phyloP scores from a whole-genome alignment of 2,888 invertebrate species.

The Camponotus fellah region DNA sequence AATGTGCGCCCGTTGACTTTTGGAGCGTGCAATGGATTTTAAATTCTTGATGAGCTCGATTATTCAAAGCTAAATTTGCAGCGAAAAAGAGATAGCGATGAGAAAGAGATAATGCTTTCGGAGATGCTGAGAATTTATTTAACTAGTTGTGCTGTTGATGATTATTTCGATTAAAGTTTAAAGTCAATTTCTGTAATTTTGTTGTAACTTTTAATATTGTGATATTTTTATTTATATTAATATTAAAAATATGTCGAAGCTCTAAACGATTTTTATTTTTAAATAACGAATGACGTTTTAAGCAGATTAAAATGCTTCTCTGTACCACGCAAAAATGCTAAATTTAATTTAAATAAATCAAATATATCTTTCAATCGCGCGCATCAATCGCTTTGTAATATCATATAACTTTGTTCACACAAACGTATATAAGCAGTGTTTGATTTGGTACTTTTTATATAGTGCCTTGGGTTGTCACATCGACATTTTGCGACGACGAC shows the following conservation, averaged over 20 bases:
- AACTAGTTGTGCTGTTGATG: neutral
- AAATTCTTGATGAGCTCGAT: constrained; percentile 23
- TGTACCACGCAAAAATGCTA: neutral
- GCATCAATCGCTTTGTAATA: neutral
- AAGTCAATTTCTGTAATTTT: no score
- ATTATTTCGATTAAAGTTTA: neutral
- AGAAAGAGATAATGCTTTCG: constrained; percentile 10
- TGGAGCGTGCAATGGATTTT: constrained; percentile 21
- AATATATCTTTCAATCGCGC: neutral
- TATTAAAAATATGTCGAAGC: neutral
- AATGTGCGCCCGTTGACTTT: constrained; percentile 18
- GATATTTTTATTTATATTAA: neutral
- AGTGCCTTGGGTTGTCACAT: neutral
- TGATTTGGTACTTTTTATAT: neutral
- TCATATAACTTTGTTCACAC: neutral
- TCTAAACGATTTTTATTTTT: neutral
- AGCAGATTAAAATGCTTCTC: neutral
- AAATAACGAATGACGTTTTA: neutral
- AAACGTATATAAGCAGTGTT: neutral
- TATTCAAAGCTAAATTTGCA: constrained; percentile 21
- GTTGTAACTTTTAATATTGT: neutral
- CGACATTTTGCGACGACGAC: constrained; percentile 48
- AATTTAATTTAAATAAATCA: neutral
- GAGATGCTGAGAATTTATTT: neutral
- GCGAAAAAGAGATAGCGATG: neutral